These are phyloP conservation scores for Lysandra bellargus DNA, from an alignment of 2,888 invertebrate species.

Conservation along the genomic window DNA sequence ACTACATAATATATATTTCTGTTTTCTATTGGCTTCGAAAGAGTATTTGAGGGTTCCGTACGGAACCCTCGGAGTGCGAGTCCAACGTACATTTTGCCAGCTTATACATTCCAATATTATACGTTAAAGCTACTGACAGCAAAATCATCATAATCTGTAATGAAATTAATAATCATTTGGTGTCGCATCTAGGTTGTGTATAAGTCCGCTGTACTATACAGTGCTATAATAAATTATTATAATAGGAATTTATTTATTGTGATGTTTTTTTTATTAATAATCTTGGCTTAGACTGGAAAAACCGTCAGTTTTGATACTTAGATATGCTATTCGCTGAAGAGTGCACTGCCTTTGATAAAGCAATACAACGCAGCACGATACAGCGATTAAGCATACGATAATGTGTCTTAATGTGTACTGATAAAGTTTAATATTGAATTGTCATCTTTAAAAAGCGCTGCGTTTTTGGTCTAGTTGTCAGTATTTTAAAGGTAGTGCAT, in stretches of 20 bases:
- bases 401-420: not conserved
- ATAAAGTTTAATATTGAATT: not conserved
- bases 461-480: not conserved
- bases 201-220: conserved; percentile 50
- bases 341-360: not conserved
- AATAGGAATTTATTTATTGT: conserved; percentile 67
- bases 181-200: conserved; percentile 62
- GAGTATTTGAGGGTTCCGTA: not conserved
- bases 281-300: conserved; percentile 35
- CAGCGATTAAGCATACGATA: not conserved
- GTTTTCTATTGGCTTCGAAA: not conserved
- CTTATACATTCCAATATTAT: conserved; percentile 40
- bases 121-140: conserved; percentile 38
- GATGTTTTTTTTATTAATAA: conserved; percentile 53
- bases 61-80: not conserved
- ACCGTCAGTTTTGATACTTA: conserved; percentile 9
- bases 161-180: conserved; percentile 37
- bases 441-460: not conserved
- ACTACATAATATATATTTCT: not conserved
- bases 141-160: conserved; percentile 36
- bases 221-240: conserved; percentile 51
- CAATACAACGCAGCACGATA: not conserved
- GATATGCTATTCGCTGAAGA: not conserved
- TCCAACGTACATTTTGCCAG: not conserved
- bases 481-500: not conserved